Conservation (phyloP, 2,797 vertebrate genomes). For the Botia kubotai region DNA sequence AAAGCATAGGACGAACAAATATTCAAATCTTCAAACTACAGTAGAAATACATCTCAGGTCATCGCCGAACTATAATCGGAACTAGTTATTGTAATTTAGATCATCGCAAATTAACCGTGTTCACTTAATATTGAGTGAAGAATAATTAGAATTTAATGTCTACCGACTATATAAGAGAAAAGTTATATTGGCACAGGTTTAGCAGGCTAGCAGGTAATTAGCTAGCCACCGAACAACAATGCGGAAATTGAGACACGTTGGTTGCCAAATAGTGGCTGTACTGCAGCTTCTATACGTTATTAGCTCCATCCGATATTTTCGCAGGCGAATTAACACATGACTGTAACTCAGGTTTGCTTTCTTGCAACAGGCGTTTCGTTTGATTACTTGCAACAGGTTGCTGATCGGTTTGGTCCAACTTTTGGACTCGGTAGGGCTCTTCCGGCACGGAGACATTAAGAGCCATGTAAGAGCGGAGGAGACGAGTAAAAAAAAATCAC, state of each 20-base stretch:
- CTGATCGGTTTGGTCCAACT: conserved; percentile 34
- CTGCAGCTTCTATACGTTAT: not conserved
- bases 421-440: conserved; percentile 36
- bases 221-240: conserved; percentile 63
- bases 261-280: conserved; percentile 61
- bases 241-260: conserved; percentile 83
- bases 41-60: not conserved
- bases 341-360: not conserved
- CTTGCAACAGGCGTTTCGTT: not conserved
- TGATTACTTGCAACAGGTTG: conserved; percentile 54
- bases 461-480: conserved; percentile 4
- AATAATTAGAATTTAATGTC: not conserved
- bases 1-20: not conserved
- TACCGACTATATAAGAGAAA: not conserved
- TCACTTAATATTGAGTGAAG: not conserved
- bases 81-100: not conserved
- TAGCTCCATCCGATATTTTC: not conserved
- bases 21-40: not conserved
- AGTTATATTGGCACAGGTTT: not conserved
- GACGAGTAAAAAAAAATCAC: conserved; percentile 7
- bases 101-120: not conserved
- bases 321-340: not conserved
- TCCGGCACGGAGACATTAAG: conserved; percentile 40
- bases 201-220: conserved; percentile 25
- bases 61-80: not conserved